These are phyloP conservation scores for Dendrophyllia cribrosa DNA, from an alignment of 64 coral and sea anemone species.

Conservation along the genomic window DNA sequence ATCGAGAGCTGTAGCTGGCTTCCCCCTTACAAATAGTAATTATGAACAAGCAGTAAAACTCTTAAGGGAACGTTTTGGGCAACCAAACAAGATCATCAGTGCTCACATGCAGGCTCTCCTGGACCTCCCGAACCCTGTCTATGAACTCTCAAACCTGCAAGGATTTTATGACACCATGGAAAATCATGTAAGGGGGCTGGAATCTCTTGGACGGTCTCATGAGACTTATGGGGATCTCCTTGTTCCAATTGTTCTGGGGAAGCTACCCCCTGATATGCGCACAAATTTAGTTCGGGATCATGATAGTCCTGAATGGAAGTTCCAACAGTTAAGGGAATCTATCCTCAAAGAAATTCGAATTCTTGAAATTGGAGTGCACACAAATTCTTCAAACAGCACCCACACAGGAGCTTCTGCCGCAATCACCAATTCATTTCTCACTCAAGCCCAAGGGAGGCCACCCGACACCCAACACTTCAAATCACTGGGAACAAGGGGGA, in stretches of 20 bases:
- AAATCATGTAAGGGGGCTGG: slow-evolving; percentile 57
- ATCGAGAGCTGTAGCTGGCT: not conserved
- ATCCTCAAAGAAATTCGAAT: slow-evolving; percentile 54
- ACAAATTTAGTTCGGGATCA: slow-evolving; percentile 63
- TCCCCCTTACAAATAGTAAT: slow-evolving; percentile 58
- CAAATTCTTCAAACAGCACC: not conserved
- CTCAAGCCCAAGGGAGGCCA: slow-evolving; percentile 2
- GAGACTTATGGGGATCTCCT: slow-evolving; percentile 60
- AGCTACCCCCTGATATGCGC: slow-evolving; percentile 49
- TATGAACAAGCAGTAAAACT: slow-evolving; percentile 60
- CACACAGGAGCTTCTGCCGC: not conserved
- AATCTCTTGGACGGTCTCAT: slow-evolving; percentile 63
- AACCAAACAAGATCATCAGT: slow-evolving; percentile 30
- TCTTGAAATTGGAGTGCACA: slow-evolving; percentile 32
- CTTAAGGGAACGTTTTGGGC: slow-evolving; percentile 27
- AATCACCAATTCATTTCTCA: slow-evolving; percentile 23
- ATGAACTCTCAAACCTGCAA: not conserved
- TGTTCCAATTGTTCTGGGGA: slow-evolving; percentile 63
- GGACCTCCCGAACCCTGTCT: too few species aligned
- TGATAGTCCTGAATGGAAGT: slow-evolving; percentile 48
- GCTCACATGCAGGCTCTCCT: too few species aligned
- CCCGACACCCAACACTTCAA: not conserved
- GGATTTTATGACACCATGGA: slow-evolving; percentile 65
- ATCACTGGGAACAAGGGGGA: not conserved
- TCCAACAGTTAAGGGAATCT: slow-evolving; percentile 13